Evolutionary conservation across 2,113 vertebrate species (phyloP), one percentile per base, ranked within the genome.

Genomic region (Zosterops japonicus): DNA sequence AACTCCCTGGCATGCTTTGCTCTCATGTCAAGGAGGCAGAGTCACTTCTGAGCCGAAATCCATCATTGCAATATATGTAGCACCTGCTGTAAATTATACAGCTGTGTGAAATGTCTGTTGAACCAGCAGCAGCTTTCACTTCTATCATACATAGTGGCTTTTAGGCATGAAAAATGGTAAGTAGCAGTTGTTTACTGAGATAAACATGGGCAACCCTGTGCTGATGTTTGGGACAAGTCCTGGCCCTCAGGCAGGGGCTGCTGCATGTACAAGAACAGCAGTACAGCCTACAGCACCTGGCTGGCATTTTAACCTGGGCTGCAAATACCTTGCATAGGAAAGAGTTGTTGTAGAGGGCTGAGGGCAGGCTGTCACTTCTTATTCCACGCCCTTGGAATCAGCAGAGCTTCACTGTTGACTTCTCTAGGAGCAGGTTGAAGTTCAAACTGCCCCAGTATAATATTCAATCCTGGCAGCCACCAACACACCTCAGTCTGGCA

Each of bases 151-250:
- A 0, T 3, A 33, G 46, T 55, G 63, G 55, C 31, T 74, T 70
- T 77, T 69, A 77, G 63, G 63, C 47, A 27, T 29, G n/a, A 60
- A 65, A 68, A 88, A 25, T 3, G 11, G 25, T 77, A 50, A 88
- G 67, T 69, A 87, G 28, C 28, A 69, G 29, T 16, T 76, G 41
- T 90, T 87, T 41, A 14, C 39, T 52, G 61, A 89, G 68, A 55
- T n/a, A 57, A 90, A 83, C 1, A 18, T 59, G 59, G 55, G 74
- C 56, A 42, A 2, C 12, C 15, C 7, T 0, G 0, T 42, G 42
- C 9, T 76, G 36, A 53, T 53, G 53, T 57, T 64, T n/a, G 29
- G 63, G 46, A 71, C 10, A 9, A 11, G 28, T 84, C 17, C 21
- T 68, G 65, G 13, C 44, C 57, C 74, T 76, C 44, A 52, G 20